Conservation (phyloP, 1,140 invertebrate genomes). For the Drosophila rufa region DNA sequence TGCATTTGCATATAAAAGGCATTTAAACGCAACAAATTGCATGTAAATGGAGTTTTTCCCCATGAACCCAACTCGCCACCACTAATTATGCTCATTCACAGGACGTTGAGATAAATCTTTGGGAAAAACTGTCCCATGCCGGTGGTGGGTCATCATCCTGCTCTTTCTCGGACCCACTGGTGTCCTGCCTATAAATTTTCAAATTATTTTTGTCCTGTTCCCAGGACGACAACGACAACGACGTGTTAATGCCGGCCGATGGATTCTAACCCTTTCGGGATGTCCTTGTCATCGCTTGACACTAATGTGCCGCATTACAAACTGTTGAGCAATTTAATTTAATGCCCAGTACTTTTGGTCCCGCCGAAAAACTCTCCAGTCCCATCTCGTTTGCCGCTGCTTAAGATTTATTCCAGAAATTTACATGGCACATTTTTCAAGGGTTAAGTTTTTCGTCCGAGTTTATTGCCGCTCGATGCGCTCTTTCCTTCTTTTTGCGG, state of each 20-base stretch:
- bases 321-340: constrained; percentile 85
- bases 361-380: constrained; percentile 30
- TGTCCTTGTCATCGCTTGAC: constrained; percentile 73
- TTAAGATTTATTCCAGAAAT: constrained; percentile 76
- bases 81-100: constrained; percentile 84
- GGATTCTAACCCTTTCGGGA: constrained; percentile 64
- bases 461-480: constrained; percentile 59
- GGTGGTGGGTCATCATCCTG: constrained; percentile 36
- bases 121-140: constrained; percentile 44
- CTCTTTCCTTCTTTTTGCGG: constrained; percentile 41
- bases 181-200: constrained; percentile 74
- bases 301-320: constrained; percentile 85
- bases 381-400: constrained; percentile 39
- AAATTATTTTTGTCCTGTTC: constrained; percentile 68
- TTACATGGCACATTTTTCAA: constrained; percentile 37
- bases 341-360: constrained; percentile 58
- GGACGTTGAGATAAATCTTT: constrained; percentile 75
- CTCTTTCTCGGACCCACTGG: constrained; percentile 56
- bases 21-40: constrained; percentile 83
- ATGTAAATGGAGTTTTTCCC: constrained; percentile 77
- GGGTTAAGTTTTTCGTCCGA: constrained; percentile 48
- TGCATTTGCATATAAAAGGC: constrained; percentile 82
- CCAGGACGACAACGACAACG: constrained; percentile 70
- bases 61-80: constrained; percentile 67
- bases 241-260: constrained; percentile 76